phyloP scores from a whole-genome alignment of 2,797 vertebrate species.

The Fistularia commersonii region DNA sequence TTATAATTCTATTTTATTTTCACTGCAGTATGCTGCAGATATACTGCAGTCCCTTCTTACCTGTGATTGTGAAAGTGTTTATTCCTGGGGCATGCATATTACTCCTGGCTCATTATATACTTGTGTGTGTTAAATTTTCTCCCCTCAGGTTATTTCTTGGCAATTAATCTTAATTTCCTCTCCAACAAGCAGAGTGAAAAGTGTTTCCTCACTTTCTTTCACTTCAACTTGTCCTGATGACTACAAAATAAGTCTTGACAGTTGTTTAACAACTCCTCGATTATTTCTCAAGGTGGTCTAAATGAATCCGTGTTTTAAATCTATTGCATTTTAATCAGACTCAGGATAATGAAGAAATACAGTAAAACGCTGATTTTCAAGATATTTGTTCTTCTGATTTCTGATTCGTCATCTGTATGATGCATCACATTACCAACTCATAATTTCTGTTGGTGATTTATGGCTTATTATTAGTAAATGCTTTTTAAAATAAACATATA shows the following conservation, averaged over 20 bases:
- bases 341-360: too few relatives aligned
- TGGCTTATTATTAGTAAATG: too few relatives aligned
- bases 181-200: conserved; percentile 13
- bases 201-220: conserved; percentile 3
- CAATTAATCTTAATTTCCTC: conserved; percentile 27
- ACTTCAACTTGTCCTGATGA: conserved; percentile 2
- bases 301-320: too few relatives aligned
- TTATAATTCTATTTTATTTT: background rate
- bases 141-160: conserved; percentile 22
- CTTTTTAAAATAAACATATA: too few relatives aligned
- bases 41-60: conserved; percentile 4
- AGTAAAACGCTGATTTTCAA: too few relatives aligned
- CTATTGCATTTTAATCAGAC: too few relatives aligned
- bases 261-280: too few relatives aligned
- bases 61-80: conserved; percentile 21
- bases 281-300: too few relatives aligned
- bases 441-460: too few relatives aligned
- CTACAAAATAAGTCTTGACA: conserved; percentile 6
- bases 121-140: conserved; percentile 17
- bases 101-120: conserved; percentile 35
- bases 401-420: too few relatives aligned
- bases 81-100: conserved; percentile 21
- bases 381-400: too few relatives aligned
- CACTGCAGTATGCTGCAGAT: background rate
- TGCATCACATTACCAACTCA: too few relatives aligned